Percentiles rank a stretch among this genome's conserved stretches.
Conservation (phyloP, 2,797 vertebrate genomes). For the Hypotaenidia okinawae region DNA sequence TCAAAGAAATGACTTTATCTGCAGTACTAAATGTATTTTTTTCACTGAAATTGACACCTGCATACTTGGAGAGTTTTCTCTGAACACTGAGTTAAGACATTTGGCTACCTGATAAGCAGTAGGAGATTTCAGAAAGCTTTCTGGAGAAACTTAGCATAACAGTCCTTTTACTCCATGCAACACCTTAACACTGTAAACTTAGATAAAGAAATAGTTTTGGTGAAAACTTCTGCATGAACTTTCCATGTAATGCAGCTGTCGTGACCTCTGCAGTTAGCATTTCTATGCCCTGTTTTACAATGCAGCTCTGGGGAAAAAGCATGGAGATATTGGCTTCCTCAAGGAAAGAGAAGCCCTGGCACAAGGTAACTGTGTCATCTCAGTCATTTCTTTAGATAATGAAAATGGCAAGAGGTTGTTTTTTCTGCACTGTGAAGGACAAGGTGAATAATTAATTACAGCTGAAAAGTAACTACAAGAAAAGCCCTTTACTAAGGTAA, state of each 20-base stretch:
- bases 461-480: neutral
- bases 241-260: neutral
- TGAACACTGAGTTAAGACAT: neutral
- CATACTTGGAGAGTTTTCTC: neutral
- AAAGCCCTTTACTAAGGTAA: neutral
- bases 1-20: neutral
- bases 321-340: neutral
- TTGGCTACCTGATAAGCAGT: neutral
- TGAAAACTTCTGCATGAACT: neutral
- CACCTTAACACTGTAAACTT: neutral
- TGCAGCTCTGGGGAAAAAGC: neutral
- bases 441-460: conserved; percentile 39
- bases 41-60: neutral
- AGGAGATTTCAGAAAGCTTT: neutral
- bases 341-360: neutral
- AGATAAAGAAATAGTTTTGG: neutral
- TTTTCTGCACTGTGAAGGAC: neutral
- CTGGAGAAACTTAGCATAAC: neutral
- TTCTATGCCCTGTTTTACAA: neutral
- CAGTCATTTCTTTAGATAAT: conserved; percentile 19
- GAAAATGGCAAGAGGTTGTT: conserved; percentile 15
- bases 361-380: neutral
- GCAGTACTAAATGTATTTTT: neutral
- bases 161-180: neutral
- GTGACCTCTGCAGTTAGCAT: neutral